Base-by-base conservation (phyloP, 2,888 invertebrate genomes). In the Ditula angustiorana region DNA sequence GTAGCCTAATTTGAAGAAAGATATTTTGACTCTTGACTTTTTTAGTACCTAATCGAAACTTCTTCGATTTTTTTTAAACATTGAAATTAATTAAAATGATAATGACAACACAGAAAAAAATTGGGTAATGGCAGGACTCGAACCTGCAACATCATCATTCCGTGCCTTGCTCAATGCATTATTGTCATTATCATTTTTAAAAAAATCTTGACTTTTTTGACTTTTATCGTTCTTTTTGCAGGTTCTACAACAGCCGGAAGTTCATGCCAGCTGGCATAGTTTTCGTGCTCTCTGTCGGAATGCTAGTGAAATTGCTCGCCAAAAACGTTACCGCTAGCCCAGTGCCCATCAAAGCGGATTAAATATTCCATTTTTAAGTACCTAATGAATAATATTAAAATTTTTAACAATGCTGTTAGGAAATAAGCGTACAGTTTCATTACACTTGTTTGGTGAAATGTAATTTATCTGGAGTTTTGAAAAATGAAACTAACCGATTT, bases 221-320 rank as follows among this genome's bases (percentile, higher is more conserved):
- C 5, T 7, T 44, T 16, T 53, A 16, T 10, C 62, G n/a, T 56
- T 61, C 53, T 41, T 44, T 4, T 88, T 89, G 5, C 87, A 93
- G 95, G 61, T 97, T 94, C 82, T 95, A 96, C 83, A 96, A 95
- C 77, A 94, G 96, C 57, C 96, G 97, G 58, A 99, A 99, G 93
- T 94, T 99, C 71, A 99, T 99, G 98, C 99, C 99, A 11, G 98
- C 99, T 21, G 99, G 99, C 69, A 83, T 98, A 26, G 95, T 99
- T 35, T 95, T 95, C 72, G 78, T 93, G 23, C 80, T 96, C 16
- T 96, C 96, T 0, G 88, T 95, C 2, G 95, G 93, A 5, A 95
- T 96, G 90, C 79, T 95, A 1, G 88, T 87, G 0, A 92, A 93
- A 72, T 83, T 95, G 59, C 79, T 94, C 7, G 71, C 93, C 0